These are phyloP conservation scores for Acyrthosiphon pisum DNA, from an alignment of 1,140 invertebrate genomes.

Conservation along the genomic window DNA sequence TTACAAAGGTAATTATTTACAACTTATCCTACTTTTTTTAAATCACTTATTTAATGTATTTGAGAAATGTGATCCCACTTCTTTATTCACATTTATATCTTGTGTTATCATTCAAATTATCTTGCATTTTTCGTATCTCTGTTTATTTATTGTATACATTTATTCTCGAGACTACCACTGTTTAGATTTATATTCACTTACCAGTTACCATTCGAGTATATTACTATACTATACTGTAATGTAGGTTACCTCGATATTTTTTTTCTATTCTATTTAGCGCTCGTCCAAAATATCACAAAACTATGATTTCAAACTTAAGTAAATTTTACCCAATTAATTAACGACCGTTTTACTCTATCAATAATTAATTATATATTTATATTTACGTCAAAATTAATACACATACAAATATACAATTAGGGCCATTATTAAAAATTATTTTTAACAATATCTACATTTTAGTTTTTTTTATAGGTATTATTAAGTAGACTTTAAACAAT, in stretches of 20 bases:
- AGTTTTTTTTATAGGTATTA: neutral
- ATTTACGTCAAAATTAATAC: neutral
- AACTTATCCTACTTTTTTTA: neutral
- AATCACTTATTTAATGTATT: neutral
- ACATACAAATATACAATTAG: neutral
- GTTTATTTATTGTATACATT: slow-evolving; percentile 24
- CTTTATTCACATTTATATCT: neutral
- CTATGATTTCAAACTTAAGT: neutral
- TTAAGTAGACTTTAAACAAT: neutral
- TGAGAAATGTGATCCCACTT: neutral
- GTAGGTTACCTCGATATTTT: neutral
- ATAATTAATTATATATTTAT: neutral
- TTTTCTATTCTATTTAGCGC: neutral
- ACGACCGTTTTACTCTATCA: neutral
- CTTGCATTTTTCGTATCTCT: neutral
- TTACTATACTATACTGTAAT: neutral
- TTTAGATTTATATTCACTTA: neutral
- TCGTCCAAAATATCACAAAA: neutral
- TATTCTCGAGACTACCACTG: neutral
- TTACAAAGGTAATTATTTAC: neutral
- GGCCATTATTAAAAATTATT: neutral
- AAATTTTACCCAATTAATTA: neutral
- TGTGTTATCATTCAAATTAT: neutral
- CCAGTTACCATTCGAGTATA: neutral
- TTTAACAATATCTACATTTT: neutral